A percentile compares a stretch with the other conserved stretches of the same genome.
Evolutionary conservation across 2,113 vertebrate genomes (phyloP).

Genomic region (Gnathonemus longibarbis): DNA sequence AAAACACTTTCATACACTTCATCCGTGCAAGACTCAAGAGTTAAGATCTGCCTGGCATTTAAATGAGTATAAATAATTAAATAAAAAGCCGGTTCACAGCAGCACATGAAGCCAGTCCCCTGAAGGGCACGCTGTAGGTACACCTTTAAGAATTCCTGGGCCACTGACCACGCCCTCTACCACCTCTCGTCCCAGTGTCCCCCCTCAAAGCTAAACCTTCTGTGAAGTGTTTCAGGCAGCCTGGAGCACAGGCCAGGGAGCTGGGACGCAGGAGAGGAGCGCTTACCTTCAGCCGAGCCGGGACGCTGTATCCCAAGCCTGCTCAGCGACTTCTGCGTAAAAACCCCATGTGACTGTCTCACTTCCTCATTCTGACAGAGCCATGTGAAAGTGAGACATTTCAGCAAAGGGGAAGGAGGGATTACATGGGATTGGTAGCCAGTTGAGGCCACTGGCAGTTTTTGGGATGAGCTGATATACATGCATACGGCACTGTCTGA

Average conservation of each 20-base stretch:
- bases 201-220: neutral
- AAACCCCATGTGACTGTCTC: slow-evolving; percentile 33
- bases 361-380: slow-evolving; percentile 39
- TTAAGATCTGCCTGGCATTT: neutral
- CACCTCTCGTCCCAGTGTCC: neutral
- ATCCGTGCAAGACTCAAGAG: neutral
- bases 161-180: neutral
- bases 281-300: slow-evolving; percentile 40
- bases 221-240: neutral
- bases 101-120: neutral
- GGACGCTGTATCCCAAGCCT: slow-evolving; percentile 2
- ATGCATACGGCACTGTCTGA: neutral
- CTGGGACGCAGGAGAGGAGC: neutral
- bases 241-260: neutral
- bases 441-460: neutral
- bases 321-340: slow-evolving; percentile 30
- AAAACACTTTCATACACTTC: neutral
- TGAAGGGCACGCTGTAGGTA: neutral
- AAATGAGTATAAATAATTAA: neutral
- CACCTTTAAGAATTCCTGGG: neutral
- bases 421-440: slow-evolving; percentile 34
- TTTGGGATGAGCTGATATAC: neutral
- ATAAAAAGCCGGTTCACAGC: neutral
- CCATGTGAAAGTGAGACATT: slow-evolving; percentile 42
- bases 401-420: slow-evolving; percentile 13